Percentiles rank a stretch among this genome's conserved stretches.
phyloP scores from a whole-genome alignment of 2,113 vertebrate genomes.

The Ochotona curzoniae region DNA sequence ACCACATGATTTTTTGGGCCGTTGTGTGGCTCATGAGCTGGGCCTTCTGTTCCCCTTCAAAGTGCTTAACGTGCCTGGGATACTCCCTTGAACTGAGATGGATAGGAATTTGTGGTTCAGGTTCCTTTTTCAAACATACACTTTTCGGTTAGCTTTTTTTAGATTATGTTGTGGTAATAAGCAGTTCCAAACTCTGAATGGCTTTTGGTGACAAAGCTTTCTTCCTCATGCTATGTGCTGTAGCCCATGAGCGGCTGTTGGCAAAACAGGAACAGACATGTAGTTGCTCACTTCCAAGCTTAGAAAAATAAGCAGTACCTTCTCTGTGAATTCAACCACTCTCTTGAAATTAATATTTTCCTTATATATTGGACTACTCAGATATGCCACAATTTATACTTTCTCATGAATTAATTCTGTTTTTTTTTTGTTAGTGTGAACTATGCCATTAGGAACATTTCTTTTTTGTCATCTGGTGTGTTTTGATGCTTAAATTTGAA shows the following conservation, averaged over 20 bases:
- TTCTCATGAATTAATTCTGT: background rate
- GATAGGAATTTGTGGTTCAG: background rate
- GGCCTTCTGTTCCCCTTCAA: no score
- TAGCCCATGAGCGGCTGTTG: no score
- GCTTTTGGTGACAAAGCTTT: background rate
- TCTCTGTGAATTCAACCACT: no score
- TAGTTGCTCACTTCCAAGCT: no score
- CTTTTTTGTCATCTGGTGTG: background rate
- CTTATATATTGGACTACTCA: background rate
- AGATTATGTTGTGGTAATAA: background rate
- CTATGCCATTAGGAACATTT: background rate
- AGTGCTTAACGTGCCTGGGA: background rate
- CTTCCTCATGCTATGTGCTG: background rate
- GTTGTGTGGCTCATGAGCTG: no score
- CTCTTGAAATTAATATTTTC: background rate
- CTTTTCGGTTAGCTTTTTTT: background rate
- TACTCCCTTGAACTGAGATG: background rate
- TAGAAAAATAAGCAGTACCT: no score
- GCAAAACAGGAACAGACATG: no score
- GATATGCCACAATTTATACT: background rate
- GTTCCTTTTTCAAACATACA: background rate
- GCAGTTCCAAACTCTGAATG: background rate
- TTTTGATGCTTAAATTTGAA: no score
- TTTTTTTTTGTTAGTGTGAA: background rate
- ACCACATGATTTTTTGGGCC: no score